phyloP scores from a whole-genome alignment of 2,113 vertebrate species.

The Mustela lutreola region DNA sequence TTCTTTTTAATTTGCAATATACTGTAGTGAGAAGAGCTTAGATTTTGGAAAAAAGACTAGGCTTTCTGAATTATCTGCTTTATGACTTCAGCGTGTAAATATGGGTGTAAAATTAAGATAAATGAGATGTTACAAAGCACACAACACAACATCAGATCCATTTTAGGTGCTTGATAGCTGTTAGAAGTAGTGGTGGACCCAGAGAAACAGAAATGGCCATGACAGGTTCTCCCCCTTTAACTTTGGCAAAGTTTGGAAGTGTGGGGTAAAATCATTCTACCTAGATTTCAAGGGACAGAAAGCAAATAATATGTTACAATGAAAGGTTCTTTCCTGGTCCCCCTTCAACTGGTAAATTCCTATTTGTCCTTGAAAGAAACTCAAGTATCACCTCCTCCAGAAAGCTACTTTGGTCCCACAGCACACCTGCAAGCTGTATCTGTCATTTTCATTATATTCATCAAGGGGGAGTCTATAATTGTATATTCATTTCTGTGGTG shows the following conservation, averaged over 20 bases:
- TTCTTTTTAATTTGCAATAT: neutral
- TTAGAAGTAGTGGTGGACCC: neutral
- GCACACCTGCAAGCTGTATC: neutral
- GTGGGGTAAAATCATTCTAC: neutral
- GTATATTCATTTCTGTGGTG: neutral
- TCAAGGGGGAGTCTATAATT: no score
- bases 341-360: neutral
- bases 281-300: neutral
- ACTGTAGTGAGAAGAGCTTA: neutral
- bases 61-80: neutral
- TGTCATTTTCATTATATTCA: neutral
- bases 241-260: neutral
- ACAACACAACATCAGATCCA: neutral
- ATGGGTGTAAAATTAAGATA: neutral
- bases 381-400: neutral
- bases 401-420: neutral
- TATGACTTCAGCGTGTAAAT: neutral
- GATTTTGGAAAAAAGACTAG: neutral
- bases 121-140: neutral
- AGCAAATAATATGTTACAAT: neutral
- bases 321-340: neutral
- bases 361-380: constrained; percentile 12
- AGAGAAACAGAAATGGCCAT: neutral
- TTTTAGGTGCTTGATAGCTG: neutral
- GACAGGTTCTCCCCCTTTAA: neutral